Evolutionary conservation across 2,113 vertebrate genomes (phyloP).

Genomic region (Opisthocomus hoazin): DNA sequence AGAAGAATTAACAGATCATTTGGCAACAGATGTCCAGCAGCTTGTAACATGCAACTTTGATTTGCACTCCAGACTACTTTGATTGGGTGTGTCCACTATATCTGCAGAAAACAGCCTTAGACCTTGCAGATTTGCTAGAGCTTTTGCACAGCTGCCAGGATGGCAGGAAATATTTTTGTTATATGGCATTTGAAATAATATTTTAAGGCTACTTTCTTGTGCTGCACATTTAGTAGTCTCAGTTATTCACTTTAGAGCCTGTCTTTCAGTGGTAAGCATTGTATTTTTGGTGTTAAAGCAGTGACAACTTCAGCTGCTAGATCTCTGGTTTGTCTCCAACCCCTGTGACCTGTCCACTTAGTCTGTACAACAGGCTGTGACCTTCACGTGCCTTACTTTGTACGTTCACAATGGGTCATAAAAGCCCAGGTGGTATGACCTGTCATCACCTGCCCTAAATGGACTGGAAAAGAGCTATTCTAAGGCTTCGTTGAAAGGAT

Average conservation of each 20-base stretch:
- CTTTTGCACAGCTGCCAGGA: not conserved
- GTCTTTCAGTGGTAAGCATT: not conserved
- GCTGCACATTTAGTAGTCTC: not conserved
- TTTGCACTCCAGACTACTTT: not conserved
- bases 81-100: not conserved
- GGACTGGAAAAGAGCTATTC: not conserved
- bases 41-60: not conserved
- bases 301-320: not conserved
- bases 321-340: not conserved
- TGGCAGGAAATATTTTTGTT: not conserved
- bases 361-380: not conserved
- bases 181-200: not conserved
- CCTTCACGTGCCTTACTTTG: not conserved
- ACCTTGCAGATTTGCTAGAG: not conserved
- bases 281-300: not conserved
- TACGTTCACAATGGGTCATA: not conserved
- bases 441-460: not conserved
- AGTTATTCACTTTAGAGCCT: not conserved
- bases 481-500: not conserved
- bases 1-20: not conserved
- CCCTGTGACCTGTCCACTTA: not conserved
- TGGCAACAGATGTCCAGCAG: not conserved
- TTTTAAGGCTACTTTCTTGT: not conserved
- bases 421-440: not conserved
- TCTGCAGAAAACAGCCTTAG: not conserved